A percentile compares a stretch with the other conserved stretches of the same genome.
These are phyloP conservation scores for Cosmia pyralina DNA, from an alignment of 2,888 invertebrate species.

Conservation along the genomic window DNA sequence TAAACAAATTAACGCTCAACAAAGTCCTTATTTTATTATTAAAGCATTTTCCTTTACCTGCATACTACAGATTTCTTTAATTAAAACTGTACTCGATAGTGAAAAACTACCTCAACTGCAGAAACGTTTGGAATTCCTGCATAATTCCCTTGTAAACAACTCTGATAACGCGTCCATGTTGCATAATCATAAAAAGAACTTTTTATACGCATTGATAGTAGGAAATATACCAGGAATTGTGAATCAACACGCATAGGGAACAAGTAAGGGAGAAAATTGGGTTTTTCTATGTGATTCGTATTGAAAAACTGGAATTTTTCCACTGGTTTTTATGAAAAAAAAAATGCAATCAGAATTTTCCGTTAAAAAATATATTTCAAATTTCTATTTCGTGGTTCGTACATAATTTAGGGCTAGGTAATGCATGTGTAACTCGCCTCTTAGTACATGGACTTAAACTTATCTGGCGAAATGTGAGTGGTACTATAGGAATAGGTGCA, in stretches of 20 bases:
- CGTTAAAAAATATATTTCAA: background rate
- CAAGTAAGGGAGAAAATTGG: background rate
- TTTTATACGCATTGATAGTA: constrained; percentile 61
- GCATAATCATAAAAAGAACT: constrained; percentile 58
- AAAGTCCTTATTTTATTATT: background rate
- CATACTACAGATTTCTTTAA: constrained; percentile 22
- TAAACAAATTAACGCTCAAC: background rate
- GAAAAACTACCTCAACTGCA: constrained; percentile 47
- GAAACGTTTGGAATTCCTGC: constrained; percentile 49
- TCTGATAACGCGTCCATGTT: constrained; percentile 50
- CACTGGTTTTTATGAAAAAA: background rate
- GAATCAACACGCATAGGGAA: constrained; percentile 51
- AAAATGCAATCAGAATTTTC: background rate
- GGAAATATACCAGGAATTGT: constrained; percentile 39
- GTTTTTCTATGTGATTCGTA: background rate
- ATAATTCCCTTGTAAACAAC: constrained; percentile 60
- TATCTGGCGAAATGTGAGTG: no score
- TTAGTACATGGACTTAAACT: no score
- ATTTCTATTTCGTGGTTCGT: background rate
- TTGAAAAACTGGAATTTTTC: background rate
- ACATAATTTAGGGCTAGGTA: no score
- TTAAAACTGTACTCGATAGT: constrained; percentile 40
- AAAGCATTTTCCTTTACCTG: background rate
- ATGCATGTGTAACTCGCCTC: no score
- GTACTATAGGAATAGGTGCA: no score